Percentiles rank a stretch among this genome's conserved stretches.
Evolutionary conservation across 2,113 vertebrate species (phyloP).

Genomic region (Polypterus bichir): DNA sequence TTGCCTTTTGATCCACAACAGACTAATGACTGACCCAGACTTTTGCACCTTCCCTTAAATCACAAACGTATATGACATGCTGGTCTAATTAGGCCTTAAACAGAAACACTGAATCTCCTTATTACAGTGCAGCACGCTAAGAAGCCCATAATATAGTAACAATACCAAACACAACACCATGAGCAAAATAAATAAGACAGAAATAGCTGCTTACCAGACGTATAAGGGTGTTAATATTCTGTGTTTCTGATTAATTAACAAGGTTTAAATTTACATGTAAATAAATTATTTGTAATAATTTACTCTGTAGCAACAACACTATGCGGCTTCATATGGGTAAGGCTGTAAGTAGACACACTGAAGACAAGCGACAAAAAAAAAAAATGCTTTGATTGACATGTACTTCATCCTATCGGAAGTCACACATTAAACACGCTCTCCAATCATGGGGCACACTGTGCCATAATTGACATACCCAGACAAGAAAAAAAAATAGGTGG

Average conservation of each 20-base stretch:
- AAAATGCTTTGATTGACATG: constrained; percentile 11
- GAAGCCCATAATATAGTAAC: neutral
- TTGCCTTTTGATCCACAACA: no score
- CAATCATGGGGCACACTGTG: neutral
- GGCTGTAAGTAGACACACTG: constrained; percentile 8
- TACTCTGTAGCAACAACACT: constrained; percentile 19
- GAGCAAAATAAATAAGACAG: constrained; percentile 7
- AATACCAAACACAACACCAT: constrained; percentile 2
- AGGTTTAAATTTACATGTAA: constrained; percentile 29
- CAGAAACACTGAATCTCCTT: neutral
- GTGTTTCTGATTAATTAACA: constrained; percentile 1
- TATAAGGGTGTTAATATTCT: constrained; percentile 12
- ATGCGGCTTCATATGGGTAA: constrained; percentile 14
- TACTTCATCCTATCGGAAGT: neutral
- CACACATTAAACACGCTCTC: neutral
- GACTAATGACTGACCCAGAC: no score
- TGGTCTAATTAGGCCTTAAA: constrained; percentile 1
- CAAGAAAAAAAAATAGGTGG: no score
- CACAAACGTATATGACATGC: neutral
- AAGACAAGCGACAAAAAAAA: neutral
- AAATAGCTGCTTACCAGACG: constrained; percentile 17
- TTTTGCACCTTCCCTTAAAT: neutral
- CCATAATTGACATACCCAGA: no score
- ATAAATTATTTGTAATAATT: constrained; percentile 17
- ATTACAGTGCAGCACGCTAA: neutral